Percentiles rank a stretch among this genome's conserved stretches.
These are phyloP conservation scores for Stegodyphus mimosarum DNA, from an alignment of 1,140 invertebrate genomes.

Conservation along the genomic window DNA sequence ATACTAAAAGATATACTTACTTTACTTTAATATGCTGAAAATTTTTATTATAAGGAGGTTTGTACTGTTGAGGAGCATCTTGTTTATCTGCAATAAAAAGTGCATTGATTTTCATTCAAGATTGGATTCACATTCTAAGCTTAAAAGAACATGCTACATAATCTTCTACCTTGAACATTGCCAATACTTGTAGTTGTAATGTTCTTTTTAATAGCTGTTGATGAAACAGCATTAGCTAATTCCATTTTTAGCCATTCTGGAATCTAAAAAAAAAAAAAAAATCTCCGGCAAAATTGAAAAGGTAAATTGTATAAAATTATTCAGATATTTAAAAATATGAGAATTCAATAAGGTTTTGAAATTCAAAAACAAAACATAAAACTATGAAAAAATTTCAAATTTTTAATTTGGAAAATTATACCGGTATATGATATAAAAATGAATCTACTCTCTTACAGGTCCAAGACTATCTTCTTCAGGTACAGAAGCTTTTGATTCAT, in stretches of 20 bases:
- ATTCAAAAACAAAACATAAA: background rate
- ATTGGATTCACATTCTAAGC: no score
- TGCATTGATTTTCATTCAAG: background rate
- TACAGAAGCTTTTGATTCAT: background rate
- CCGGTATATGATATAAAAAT: background rate
- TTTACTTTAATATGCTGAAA: constrained; percentile 23
- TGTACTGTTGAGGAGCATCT: background rate
- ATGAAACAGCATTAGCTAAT: constrained; percentile 65
- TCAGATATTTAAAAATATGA: background rate
- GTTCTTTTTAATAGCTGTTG: constrained; percentile 31
- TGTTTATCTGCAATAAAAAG: constrained; percentile 12
- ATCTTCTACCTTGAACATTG: constrained; percentile 21
- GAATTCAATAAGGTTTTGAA: background rate
- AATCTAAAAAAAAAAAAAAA: constrained; percentile 63
- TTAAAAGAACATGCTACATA: background rate
- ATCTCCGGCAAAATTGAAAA: background rate
- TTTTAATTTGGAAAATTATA: background rate
- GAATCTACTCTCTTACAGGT: constrained; percentile 32
- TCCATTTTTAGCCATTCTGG: constrained; percentile 69
- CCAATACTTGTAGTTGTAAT: constrained; percentile 38
- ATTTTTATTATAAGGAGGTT: background rate
- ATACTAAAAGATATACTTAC: constrained; percentile 21
- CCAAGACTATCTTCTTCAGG: constrained; percentile 46
- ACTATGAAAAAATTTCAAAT: background rate
- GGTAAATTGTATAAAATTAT: background rate